A percentile compares a stretch with the other conserved stretches of the same genome.
Evolutionary conservation across 2,797 vertebrate species (phyloP).

Genomic region (Triplophysa yarkandensis): DNA sequence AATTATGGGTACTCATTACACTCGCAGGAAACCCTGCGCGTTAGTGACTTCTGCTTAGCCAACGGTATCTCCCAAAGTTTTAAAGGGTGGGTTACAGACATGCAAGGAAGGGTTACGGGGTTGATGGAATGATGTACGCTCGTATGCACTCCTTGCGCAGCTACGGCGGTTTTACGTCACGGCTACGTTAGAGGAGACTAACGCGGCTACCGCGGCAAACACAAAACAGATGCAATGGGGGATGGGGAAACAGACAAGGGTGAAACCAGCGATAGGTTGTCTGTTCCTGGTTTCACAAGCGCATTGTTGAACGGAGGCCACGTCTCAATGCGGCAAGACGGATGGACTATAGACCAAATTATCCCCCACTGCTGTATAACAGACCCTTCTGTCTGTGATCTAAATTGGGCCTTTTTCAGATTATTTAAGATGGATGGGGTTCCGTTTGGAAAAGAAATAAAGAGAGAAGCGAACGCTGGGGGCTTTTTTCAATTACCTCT

Average conservation of each 20-base stretch:
- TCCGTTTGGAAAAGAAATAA: conserved; percentile 36
- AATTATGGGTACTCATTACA: conserved; percentile 59
- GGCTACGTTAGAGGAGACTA: conserved; percentile 46
- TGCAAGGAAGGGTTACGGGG: background rate
- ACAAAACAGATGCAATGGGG: conserved; percentile 68
- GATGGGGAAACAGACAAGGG: conserved; percentile 67
- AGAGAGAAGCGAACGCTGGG: conserved; percentile 20
- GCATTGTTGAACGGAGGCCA: conserved; percentile 63
- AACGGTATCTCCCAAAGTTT: background rate
- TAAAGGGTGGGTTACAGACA: background rate
- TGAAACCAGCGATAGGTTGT: conserved; percentile 62
- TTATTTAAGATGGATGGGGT: conserved; percentile 33
- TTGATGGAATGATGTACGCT: background rate
- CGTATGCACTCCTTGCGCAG: background rate
- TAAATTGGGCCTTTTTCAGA: conserved; percentile 49
- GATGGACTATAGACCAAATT: conserved; percentile 57
- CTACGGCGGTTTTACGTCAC: background rate
- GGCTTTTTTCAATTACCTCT: conserved; percentile 10
- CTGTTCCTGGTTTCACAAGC: conserved; percentile 44
- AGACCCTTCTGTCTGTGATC: conserved; percentile 45
- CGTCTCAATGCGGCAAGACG: conserved; percentile 51
- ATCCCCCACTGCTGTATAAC: conserved; percentile 61
- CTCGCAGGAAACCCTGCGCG: conserved; percentile 46
- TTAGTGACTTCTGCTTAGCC: conserved; percentile 27
- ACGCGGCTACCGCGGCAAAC: conserved; percentile 61